Base-by-base conservation (phyloP, 2,888 invertebrate genomes). In the Pristionchus japonicus region DNA sequence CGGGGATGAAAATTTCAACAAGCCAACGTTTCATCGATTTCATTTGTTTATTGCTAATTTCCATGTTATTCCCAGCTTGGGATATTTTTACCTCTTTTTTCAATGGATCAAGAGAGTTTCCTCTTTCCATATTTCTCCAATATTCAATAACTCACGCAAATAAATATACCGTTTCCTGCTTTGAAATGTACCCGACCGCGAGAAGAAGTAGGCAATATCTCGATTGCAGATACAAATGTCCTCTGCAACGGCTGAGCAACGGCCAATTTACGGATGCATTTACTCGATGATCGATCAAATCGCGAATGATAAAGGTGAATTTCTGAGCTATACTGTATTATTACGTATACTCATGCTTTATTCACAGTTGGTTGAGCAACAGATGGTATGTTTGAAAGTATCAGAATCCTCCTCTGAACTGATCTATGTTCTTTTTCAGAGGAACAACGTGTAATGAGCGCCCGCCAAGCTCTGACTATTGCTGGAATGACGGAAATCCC, bases 401-500 rank as follows among this genome's bases (percentile, higher is more conserved):
- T n/a, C n/a, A n/a, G n/a, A n/a, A n/a, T 34, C 57, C n/a, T 49
- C 47, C 49, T 34, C 43, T 49, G 82, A 52, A 61, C 23, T 67
- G 31, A 40, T 52, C 49, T 27, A 15, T 86, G 49, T 43, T 31
- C 47, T 86, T 37, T n/a, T 77, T 43, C 86, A 89, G 90, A 31
- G 0, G 89, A 88, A 40, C 40, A 43, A 34, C 52, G 40, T 0
- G 9, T 40, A 31, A 49, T 89, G 20, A 64, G 70, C 2, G 90
- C 89, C 6, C 85, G 86, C 40, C 87, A 89, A 20, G 90, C 90
- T 4, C 61, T 90, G 40, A 34, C 88, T 17, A 70, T 40, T 4
- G 61, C 85, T 7, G 43, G 61, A 4, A 88, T 90, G 86, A 17
- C 74, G n/a, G 86, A 90, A 34, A 86, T 89, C 15, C 43, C 88